A percentile compares a stretch with the other conserved stretches of the same genome.
phyloP scores from a whole-genome alignment of 2,888 invertebrate genomes.

The Dimorphilus gyrociliatus region DNA sequence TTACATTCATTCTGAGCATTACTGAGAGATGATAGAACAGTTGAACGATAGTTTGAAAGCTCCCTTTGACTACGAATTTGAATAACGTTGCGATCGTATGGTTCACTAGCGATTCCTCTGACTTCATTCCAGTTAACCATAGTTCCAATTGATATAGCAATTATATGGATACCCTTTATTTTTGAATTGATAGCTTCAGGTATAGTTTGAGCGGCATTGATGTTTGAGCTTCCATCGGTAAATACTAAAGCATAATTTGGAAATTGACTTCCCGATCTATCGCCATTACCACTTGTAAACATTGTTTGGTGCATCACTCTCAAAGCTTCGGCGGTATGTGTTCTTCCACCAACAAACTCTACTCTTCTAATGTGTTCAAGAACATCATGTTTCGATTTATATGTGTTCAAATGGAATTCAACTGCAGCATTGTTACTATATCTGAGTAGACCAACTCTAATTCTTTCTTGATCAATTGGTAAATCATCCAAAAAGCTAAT shows the following conservation, averaged over 20 bases:
- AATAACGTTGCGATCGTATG: too few relatives aligned
- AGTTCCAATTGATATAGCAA: conserved; percentile 8
- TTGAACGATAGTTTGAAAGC: too few relatives aligned
- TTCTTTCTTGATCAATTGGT: neutral
- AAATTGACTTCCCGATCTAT: conserved; percentile 11
- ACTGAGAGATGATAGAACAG: too few relatives aligned
- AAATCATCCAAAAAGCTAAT: too few relatives aligned
- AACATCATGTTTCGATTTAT: conserved; percentile 12
- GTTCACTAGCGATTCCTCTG: too few relatives aligned
- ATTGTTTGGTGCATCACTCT: conserved; percentile 5
- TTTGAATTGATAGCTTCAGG: conserved; percentile 8
- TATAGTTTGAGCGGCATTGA: conserved; percentile 8
- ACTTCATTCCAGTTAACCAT: too few relatives aligned
- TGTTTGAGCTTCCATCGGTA: conserved; percentile 12
- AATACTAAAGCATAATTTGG: conserved; percentile 9
- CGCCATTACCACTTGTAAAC: conserved; percentile 5
- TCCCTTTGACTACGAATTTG: too few relatives aligned
- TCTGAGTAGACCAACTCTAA: conserved; percentile 6
- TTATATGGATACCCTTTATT: conserved; percentile 6
- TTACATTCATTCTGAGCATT: too few relatives aligned
- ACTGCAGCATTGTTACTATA: conserved; percentile 9
- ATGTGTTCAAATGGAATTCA: conserved; percentile 15
- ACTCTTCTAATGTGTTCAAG: conserved; percentile 18
- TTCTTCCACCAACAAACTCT: conserved; percentile 18
- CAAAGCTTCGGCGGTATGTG: conserved; percentile 21